Evolutionary conservation across 2,888 invertebrate genomes (phyloP).

Genomic region (Girardia tigrina): DNA sequence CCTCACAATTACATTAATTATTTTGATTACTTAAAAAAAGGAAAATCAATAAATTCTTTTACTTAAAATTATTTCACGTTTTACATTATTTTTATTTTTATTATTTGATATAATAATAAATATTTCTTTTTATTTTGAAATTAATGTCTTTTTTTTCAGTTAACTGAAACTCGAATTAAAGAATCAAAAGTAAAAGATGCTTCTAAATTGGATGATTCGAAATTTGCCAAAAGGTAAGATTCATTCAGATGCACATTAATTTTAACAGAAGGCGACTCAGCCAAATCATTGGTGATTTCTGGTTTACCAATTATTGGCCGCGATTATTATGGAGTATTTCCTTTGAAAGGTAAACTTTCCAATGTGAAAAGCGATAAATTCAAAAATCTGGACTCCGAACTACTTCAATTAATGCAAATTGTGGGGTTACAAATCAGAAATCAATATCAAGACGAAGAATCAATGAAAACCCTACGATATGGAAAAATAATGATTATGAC

Average conservation of each 20-base stretch:
- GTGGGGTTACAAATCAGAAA: constrained; percentile 87
- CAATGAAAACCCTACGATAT: constrained; percentile 64
- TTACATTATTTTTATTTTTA: no score
- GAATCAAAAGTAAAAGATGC: no score
- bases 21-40: no score
- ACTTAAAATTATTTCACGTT: no score
- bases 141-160: no score
- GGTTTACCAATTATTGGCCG: constrained; percentile 77
- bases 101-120: no score
- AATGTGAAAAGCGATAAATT: constrained; percentile 93
- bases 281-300: constrained; percentile 87
- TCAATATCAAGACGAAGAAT: constrained; percentile 54
- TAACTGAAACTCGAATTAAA: no score
- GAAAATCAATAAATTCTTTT: no score
- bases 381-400: constrained; percentile 88
- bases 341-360: constrained; percentile 80
- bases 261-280: constrained; percentile 98
- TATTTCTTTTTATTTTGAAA: no score
- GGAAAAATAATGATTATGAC: constrained; percentile 84
- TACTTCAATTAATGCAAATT: constrained; percentile 86
- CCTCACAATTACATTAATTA: no score
- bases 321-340: constrained; percentile 89
- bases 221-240: constrained; percentile 76
- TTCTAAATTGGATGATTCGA: constrained; percentile 94
- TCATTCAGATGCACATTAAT: constrained; percentile 78